Base-by-base conservation (phyloP, 2,888 invertebrate species). In the Furcula furcula region DNA sequence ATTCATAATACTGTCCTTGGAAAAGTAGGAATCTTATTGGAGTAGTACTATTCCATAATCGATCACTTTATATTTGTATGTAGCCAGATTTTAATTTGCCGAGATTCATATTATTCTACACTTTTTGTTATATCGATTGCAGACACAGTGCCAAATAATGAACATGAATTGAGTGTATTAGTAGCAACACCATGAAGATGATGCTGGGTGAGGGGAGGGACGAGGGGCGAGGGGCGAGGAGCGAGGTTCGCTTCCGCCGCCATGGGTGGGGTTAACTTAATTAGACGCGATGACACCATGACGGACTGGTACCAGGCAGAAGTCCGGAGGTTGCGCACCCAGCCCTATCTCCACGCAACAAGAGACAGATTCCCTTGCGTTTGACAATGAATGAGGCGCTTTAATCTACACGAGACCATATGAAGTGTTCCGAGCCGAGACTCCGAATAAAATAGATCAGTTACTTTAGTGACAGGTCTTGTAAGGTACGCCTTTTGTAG, bases 201-300 rank as follows among this genome's bases (percentile, higher is more conserved):
- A 21, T 4, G 16, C 16, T 4, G 21, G 21, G 21, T 18, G 7
- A 9, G 7, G 15, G 7, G 7, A 23, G 6, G 22, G 14, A 10
- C 9, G 25, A 4, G 11, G 25, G 1, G 12, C 1, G 23, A 7
- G 11, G 23, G 6, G 13, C 14, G 10, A 12, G 11, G 18, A 2
- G 12, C 7, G n/a, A 1, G 11, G 11, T n/a, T 22, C 18, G n/a
- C n/a, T n/a, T n/a, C n/a, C n/a, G n/a, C n/a, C n/a, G n/a, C n/a
- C n/a, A n/a, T n/a, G n/a, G n/a, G n/a, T n/a, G n/a, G 28, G 21
- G 35, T 31, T 36, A 36, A 39, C 28, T 33, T 39, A 36, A 39
- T 39, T 36, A 39, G 18, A 29, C 18, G 31, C 39, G 34, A 34
- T 25, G 36, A 44, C 34, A 34, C 29, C 13, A 29, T 32, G 36